Percentiles rank a stretch among this genome's conserved stretches.
These are phyloP conservation scores for Sebastes hopkinsi DNA, from an alignment of 2,797 vertebrate genomes.

Conservation along the genomic window DNA sequence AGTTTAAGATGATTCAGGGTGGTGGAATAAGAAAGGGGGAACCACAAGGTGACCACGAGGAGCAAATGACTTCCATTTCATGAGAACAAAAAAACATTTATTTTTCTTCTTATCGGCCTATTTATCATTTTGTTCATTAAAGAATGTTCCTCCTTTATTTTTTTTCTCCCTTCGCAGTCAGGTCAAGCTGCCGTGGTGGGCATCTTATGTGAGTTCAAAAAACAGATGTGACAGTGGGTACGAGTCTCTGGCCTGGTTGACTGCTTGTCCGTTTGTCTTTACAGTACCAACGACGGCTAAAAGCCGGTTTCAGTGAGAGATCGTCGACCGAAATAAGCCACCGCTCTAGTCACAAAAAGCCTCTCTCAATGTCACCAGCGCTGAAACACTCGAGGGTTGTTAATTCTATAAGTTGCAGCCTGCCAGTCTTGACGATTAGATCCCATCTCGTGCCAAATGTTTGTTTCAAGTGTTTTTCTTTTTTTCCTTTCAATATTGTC, in stretches of 20 bases:
- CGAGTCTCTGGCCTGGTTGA: slow-evolving; percentile 59
- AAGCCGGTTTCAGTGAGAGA: slow-evolving; percentile 48
- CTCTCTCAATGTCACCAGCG: slow-evolving; percentile 45
- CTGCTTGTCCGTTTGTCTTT: slow-evolving; percentile 60
- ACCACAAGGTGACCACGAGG: slow-evolving; percentile 63
- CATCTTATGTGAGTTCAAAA: slow-evolving; percentile 34
- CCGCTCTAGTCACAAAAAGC: slow-evolving; percentile 35
- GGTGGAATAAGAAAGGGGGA: slow-evolving; percentile 54
- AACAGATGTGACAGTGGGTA: slow-evolving; percentile 36
- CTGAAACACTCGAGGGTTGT: slow-evolving; percentile 41
- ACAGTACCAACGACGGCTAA: slow-evolving; percentile 71
- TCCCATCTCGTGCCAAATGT: slow-evolving; percentile 46
- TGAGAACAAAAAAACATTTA: slow-evolving; percentile 37
- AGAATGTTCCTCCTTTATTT: slow-evolving; percentile 43
- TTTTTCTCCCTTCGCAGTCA: slow-evolving; percentile 43
- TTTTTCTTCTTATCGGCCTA: slow-evolving; percentile 54
- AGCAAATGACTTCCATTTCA: slow-evolving; percentile 71
- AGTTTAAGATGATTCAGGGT: slow-evolving; percentile 57
- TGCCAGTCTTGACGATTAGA: slow-evolving; percentile 40
- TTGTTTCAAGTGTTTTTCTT: slow-evolving; percentile 58
- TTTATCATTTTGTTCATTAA: slow-evolving; percentile 61
- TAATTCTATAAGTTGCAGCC: slow-evolving; percentile 46
- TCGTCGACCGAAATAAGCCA: slow-evolving; percentile 3
- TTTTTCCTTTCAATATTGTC: slow-evolving; percentile 27
- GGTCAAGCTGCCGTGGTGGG: slow-evolving; percentile 47